Base-by-base conservation (phyloP, 2,888 invertebrate genomes). In the Bursaphelenchus okinawaensis region DNA sequence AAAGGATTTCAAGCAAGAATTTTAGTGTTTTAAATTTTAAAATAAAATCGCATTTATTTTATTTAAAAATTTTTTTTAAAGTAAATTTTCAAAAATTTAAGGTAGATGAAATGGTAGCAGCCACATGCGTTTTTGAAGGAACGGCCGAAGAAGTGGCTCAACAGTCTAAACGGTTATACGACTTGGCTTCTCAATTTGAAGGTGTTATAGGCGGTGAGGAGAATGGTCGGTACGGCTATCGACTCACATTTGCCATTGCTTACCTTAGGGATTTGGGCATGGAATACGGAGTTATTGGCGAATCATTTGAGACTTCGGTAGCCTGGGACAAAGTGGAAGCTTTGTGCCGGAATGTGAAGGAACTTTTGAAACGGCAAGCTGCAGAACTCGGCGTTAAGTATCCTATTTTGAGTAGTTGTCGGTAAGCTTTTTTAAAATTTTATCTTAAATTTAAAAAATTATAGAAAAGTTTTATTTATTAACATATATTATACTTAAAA, bases 291-390 rank as follows among this genome's bases (percentile, higher is more conserved):
- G 88, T 94, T 20, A 89, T 95, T 1, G 90, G 93, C 0, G 96
- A 98, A 84, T 95, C 95, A 0, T 98, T 98, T 86, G 96, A 98
- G 85, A 98, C 98, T 0, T 96, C 96, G 0, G 94, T 94, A 1
- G 91, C 96, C 0, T 98, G 63, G 54, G 71, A 68, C 51, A 69
- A 70, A 56, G 73, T 73, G 19, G 54, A 71, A 54, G 75, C 88
- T 19, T 86, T 98, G 40, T 94, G 94, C 83, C 87, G 88, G 62
- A 93, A 93, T 86, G 94, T 95, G 6, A 96, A 95, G 83, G 87
- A 88, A 63, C 87, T 91, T 57, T 87, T 96, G 4, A 84, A 86
- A 0, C 84, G 85, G 54, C 87, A 88, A 72, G 86, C 74, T 16
- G 83, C 83, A 62, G 83, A 83, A 57, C 77, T 82, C 55, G 85